These are phyloP conservation scores for Spodoptera exigua DNA, from an alignment of 2,888 invertebrate genomes.

Conservation along the genomic window DNA sequence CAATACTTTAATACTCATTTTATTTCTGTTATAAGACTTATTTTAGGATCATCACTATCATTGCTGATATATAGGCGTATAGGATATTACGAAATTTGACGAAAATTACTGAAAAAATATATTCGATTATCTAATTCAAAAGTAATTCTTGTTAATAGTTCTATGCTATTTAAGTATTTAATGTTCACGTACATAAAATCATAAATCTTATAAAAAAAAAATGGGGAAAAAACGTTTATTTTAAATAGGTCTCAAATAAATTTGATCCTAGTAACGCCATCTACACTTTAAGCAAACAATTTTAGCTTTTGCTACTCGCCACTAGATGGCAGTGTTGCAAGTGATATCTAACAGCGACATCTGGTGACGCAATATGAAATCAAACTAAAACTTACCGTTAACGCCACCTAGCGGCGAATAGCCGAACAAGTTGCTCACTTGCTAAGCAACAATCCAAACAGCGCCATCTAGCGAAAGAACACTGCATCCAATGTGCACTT, in stretches of 20 bases:
- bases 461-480: conserved; percentile 81
- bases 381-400: conserved; percentile 70
- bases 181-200: too few species aligned
- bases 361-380: not conserved
- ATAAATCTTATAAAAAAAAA: not conserved
- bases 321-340: conserved; percentile 61
- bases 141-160: too few species aligned
- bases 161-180: too few species aligned
- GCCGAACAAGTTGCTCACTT: conserved; percentile 73
- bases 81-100: too few species aligned
- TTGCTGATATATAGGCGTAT: too few species aligned
- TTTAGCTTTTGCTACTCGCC: conserved; percentile 61
- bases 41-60: too few species aligned
- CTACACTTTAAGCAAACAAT: conserved; percentile 57
- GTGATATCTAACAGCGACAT: too few species aligned
- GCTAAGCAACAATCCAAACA: conserved; percentile 74
- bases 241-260: not conserved
- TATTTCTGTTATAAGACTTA: too few species aligned
- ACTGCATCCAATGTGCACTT: conserved; percentile 87
- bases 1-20: too few species aligned
- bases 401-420: conserved; percentile 76
- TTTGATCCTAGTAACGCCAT: conserved; percentile 64
- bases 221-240: not conserved
- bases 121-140: too few species aligned
- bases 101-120: too few species aligned